Evolutionary conservation across 2,797 vertebrate genomes (phyloP), one percentile per base, ranked within the genome.

Genomic region (Orientallactaga sibirica): DNA sequence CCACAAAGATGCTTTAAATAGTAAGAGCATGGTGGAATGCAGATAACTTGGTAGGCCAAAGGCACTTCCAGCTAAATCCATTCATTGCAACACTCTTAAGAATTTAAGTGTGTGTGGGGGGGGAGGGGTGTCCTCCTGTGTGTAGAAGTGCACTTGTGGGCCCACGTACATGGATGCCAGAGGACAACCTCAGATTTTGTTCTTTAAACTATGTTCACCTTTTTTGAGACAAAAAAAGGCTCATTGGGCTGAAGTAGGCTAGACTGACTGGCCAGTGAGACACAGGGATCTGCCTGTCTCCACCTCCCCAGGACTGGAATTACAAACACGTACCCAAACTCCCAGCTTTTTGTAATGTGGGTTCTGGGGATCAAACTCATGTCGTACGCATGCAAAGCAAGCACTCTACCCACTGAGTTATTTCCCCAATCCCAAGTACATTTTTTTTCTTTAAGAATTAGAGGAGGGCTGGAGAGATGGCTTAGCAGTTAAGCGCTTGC

Each of bases 1-100:
- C 55, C 10, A 66, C 76, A 83, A 41, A 94, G 82, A n/a, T 41
- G n/a, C 81, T 86, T 52, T 70, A 74, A 62, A 61, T 11, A 86
- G 80, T 0, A 2, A 62, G 68, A 29, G 5, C 3, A 1, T 1
- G 41, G 81, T 41, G 1, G 0, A 14, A 2, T 29, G 19, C 71
- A 73, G 88, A 88, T 4, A 78, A 52, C 9, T 41, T 20, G 41
- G 67, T 8, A 11, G 52, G 62, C 64, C 80, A 41, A 25, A 58
- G 3, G 43, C 73, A 62, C 74, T 67, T 33, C 64, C 43, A 75
- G 66, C 15, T 58, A n/a, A 66, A 71, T 18, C 52, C 24, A 29
- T 24, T n/a, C 4, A 3, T 4, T 15, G 66, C 33, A 70, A 83
- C 64, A 25, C 29, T 76, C 79, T 43, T 43, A 67, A 86, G n/a